Evolutionary conservation across 2,888 invertebrate species (phyloP).

Genomic region (Capitulum mitella): DNA sequence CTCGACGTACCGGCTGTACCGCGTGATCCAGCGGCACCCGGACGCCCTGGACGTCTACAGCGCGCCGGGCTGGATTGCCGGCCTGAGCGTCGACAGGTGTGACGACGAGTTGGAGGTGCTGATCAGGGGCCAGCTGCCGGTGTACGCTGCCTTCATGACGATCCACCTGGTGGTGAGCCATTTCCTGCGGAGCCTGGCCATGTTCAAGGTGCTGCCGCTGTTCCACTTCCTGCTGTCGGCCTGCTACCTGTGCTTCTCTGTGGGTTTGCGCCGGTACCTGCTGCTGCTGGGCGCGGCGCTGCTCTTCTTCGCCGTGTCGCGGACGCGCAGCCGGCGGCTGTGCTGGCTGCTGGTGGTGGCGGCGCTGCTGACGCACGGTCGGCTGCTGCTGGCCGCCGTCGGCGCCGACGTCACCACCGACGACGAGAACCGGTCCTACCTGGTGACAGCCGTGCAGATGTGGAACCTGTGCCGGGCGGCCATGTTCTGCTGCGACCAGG

Average conservation of each 20-base stretch:
- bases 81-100: neutral
- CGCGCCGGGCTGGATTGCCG: neutral
- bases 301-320: neutral
- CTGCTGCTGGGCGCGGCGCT: neutral
- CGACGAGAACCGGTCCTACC: neutral
- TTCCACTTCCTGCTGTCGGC: neutral
- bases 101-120: conserved; percentile 19
- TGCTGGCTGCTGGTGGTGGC: neutral
- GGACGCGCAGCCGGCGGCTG: neutral
- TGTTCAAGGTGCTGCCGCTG: neutral
- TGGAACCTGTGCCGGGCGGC: neutral
- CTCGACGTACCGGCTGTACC: conserved; percentile 10
- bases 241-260: neutral
- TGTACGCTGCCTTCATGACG: neutral
- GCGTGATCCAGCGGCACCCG: neutral
- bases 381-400: neutral
- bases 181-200: neutral
- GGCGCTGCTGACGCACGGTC: neutral
- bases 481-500: conserved; percentile 17
- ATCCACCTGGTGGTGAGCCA: conserved; percentile 15
- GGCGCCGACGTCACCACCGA: neutral
- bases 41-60: neutral
- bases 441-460: neutral
- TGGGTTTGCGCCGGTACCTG: neutral
- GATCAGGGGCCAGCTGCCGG: neutral